Evolutionary conservation across 2,888 invertebrate species (phyloP).

Genomic region (Seira ritae): DNA sequence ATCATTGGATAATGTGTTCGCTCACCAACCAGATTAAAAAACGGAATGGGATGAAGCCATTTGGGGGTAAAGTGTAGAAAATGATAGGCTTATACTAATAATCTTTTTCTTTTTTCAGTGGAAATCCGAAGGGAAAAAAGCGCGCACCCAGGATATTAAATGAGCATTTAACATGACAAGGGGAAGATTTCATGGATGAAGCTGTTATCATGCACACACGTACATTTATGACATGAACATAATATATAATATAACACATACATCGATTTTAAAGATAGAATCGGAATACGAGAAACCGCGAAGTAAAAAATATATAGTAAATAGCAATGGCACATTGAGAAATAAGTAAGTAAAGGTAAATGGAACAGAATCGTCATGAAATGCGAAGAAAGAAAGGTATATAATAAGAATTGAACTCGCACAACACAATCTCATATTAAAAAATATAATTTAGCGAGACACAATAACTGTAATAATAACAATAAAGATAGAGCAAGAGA

Average conservation of each 20-base stretch:
- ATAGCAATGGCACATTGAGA: neutral
- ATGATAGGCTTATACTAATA: no score
- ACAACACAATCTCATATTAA: conserved; percentile 6
- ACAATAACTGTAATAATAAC: conserved; percentile 14
- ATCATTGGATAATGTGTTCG: no score
- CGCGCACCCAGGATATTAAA: conserved; percentile 32
- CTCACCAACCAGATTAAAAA: neutral
- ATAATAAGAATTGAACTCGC: neutral
- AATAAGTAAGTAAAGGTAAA: neutral
- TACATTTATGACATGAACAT: neutral
- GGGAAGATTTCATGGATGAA: conserved; percentile 13
- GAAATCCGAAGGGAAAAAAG: neutral
- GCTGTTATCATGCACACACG: conserved; percentile 14
- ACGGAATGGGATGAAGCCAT: conserved; percentile 1
- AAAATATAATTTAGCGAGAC: conserved; percentile 12
- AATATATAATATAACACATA: neutral
- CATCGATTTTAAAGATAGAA: neutral
- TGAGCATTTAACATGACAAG: conserved; percentile 41
- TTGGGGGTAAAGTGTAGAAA: neutral
- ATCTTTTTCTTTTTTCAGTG: no score
- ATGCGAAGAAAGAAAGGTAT: neutral
- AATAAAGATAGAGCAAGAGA: conserved; percentile 14
- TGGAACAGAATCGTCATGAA: neutral
- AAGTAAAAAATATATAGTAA: neutral
- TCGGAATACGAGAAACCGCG: neutral